A percentile compares a stretch with the other conserved stretches of the same genome.
Evolutionary conservation across 2,797 vertebrate genomes (phyloP).

Genomic region (Sciurus carolinensis): DNA sequence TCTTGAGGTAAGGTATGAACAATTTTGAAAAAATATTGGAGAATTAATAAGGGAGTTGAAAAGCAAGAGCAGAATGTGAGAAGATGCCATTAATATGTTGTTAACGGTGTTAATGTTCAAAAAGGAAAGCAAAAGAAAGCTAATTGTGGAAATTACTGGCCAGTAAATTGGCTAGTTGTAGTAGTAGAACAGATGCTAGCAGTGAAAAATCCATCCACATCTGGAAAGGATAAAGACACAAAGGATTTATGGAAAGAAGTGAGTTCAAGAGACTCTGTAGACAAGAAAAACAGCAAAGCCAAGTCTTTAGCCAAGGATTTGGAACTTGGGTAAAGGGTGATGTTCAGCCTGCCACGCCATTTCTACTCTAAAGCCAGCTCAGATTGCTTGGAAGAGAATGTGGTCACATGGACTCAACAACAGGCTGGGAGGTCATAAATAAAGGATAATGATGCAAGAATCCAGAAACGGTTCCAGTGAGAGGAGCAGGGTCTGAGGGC

Average conservation of each 20-base stretch:
- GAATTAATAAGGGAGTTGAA: slow-evolving; percentile 47
- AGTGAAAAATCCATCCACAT: slow-evolving; percentile 77
- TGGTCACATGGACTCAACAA: slow-evolving; percentile 47
- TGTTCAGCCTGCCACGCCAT: slow-evolving; percentile 64
- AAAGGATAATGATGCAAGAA: slow-evolving; percentile 53
- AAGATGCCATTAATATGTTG: slow-evolving; percentile 58
- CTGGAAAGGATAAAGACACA: slow-evolving; percentile 80
- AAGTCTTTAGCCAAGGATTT: slow-evolving; percentile 70
- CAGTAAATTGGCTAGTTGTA: slow-evolving; percentile 63
- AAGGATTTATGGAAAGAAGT: slow-evolving; percentile 79
- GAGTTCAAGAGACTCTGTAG: slow-evolving; percentile 73
- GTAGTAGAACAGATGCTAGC: slow-evolving; percentile 80
- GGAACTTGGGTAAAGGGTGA: slow-evolving; percentile 66
- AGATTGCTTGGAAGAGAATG: slow-evolving; percentile 49
- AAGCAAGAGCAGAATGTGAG: slow-evolving; percentile 40
- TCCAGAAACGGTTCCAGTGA: slow-evolving; percentile 71
- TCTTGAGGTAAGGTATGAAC: not conserved
- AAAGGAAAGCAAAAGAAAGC: slow-evolving; percentile 73
- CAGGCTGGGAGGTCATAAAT: slow-evolving; percentile 64
- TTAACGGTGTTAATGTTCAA: slow-evolving; percentile 47
- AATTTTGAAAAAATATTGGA: not conserved
- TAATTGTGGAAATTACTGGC: slow-evolving; percentile 77
- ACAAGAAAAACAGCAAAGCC: slow-evolving; percentile 65
- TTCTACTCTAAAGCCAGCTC: slow-evolving; percentile 38
- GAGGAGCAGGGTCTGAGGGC: not conserved